These are phyloP conservation scores for Haemorhous mexicanus DNA, from an alignment of 2,113 vertebrate species.

Conservation along the genomic window DNA sequence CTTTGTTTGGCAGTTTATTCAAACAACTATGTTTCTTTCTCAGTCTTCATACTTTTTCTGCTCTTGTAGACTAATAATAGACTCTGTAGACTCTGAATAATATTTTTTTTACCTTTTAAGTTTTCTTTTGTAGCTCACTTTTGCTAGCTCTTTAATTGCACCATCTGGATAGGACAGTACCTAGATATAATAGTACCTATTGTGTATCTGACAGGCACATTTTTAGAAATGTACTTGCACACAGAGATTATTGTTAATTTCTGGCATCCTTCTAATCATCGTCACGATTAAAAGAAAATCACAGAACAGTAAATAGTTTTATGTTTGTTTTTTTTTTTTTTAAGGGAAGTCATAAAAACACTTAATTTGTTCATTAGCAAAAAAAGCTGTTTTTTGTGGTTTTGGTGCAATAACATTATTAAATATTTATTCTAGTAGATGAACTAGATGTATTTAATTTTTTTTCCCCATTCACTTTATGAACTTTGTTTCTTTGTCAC, in stretches of 20 bases:
- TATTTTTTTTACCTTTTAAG: background rate
- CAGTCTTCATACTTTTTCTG: background rate
- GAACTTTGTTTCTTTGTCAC: background rate
- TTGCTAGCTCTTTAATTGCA: background rate
- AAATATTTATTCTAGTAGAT: background rate
- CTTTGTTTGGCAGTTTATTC: background rate
- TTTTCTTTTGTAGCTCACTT: background rate
- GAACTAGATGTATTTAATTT: background rate
- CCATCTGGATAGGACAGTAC: background rate
- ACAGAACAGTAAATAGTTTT: background rate
- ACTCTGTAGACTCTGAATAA: background rate
- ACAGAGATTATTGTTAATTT: background rate
- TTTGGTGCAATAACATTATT: background rate
- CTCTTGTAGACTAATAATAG: background rate
- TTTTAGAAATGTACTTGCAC: background rate
- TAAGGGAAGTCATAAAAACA: background rate
- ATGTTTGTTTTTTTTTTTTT: background rate
- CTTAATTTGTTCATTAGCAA: background rate
- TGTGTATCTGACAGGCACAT: background rate
- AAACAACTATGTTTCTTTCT: background rate
- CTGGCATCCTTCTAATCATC: background rate
- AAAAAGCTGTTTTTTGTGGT: background rate
- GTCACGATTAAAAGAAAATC: background rate
- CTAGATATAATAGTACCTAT: background rate
- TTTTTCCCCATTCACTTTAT: background rate